Conservation (phyloP, 1,140 invertebrate genomes). For the Pseudomyrmex cubaensis region DNA sequence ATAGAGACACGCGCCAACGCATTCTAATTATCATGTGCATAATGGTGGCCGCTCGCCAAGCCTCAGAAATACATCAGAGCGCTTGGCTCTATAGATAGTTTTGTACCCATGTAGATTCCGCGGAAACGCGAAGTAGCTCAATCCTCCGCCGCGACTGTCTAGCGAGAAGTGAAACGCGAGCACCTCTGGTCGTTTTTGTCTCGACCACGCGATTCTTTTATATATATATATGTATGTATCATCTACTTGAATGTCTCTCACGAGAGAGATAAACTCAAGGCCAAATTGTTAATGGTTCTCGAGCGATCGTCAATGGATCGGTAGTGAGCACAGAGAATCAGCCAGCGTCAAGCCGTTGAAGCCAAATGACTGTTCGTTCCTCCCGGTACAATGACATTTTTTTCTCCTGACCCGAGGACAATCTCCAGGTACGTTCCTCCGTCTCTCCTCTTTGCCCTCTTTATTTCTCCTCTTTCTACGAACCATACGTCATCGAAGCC, state of each 20-base stretch:
- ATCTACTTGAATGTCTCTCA: slow-evolving; percentile 20
- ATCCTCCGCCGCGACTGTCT: not conserved
- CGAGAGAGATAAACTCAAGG: slow-evolving; percentile 39
- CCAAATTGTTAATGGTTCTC: slow-evolving; percentile 68
- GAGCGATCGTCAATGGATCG: slow-evolving; percentile 67
- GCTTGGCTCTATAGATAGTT: slow-evolving; percentile 81
- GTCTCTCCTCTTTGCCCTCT: slow-evolving; percentile 67
- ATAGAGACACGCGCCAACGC: slow-evolving; percentile 85
- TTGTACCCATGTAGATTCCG: slow-evolving; percentile 75
- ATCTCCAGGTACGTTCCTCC: slow-evolving; percentile 67
- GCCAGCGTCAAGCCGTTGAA: slow-evolving; percentile 57
- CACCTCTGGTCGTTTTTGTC: not conserved
- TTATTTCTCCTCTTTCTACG: slow-evolving; percentile 73
- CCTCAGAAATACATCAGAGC: slow-evolving; percentile 84
- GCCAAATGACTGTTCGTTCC: slow-evolving; percentile 70
- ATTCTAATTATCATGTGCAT: slow-evolving; percentile 86
- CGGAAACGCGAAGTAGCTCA: slow-evolving; percentile 52
- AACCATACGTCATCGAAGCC: slow-evolving; percentile 76
- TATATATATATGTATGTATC: not conserved
- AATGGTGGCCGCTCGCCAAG: slow-evolving; percentile 84
- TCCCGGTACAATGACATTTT: slow-evolving; percentile 71
- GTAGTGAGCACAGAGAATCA: slow-evolving; percentile 50
- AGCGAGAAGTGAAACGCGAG: slow-evolving; percentile 28
- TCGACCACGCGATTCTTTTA: not conserved
- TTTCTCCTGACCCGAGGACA: slow-evolving; percentile 69